Percentiles rank a stretch among this genome's conserved stretches.
phyloP scores from a whole-genome alignment of 1,140 invertebrate genomes.

The Reticulitermes speratus region DNA sequence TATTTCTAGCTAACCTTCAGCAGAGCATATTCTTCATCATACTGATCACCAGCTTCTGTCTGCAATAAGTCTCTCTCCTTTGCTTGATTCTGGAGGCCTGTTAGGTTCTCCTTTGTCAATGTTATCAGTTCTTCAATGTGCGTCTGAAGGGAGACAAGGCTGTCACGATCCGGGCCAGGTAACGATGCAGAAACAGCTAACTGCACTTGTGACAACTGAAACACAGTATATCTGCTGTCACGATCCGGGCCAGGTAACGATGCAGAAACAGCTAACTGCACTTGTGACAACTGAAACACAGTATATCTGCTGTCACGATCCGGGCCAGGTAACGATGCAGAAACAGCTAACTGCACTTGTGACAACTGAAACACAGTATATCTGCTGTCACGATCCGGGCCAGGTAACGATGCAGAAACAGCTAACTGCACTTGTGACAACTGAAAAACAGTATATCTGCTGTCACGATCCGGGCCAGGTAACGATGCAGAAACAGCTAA shows the following conservation, averaged over 20 bases:
- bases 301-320: constrained; percentile 53
- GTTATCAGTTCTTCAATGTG: constrained; percentile 65
- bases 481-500: constrained; percentile 53
- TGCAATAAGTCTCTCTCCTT: background rate
- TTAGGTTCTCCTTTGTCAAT: constrained; percentile 59
- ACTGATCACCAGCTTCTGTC: constrained; percentile 41
- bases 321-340: constrained; percentile 47
- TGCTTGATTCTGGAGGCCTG: constrained; percentile 42
- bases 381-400: constrained; percentile 54
- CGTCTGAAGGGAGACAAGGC: constrained; percentile 57
- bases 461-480: constrained; percentile 54
- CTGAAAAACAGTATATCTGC: constrained; percentile 49
- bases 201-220: constrained; percentile 61
- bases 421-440: constrained; percentile 60
- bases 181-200: constrained; percentile 53
- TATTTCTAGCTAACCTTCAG: constrained; percentile 57
- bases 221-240: constrained; percentile 29
- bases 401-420: constrained; percentile 50
- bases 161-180: constrained; percentile 54
- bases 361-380: constrained; percentile 50
- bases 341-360: constrained; percentile 59
- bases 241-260: constrained; percentile 52
- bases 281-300: constrained; percentile 57
- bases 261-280: constrained; percentile 56
- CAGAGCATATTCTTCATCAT: constrained; percentile 67